Base-by-base conservation (phyloP, 1,140 invertebrate species). In the Zophobas atratus region DNA sequence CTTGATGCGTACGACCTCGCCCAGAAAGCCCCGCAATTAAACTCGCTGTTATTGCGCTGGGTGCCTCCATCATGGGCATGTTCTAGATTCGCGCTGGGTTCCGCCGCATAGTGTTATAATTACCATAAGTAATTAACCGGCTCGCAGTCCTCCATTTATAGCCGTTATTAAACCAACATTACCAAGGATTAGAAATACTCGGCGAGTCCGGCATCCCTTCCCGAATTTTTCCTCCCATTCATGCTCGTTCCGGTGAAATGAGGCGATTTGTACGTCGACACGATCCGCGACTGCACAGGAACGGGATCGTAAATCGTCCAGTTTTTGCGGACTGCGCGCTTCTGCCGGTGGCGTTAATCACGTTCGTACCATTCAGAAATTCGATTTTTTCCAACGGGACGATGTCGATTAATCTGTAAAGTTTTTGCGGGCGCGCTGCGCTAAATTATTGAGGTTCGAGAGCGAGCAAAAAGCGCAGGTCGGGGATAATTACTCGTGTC, bases 111-210 rank as follows among this genome's bases (percentile, higher is more conserved):
- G 38, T 48, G 38, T 72, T 72, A 55, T 55, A 56, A 73, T 73
- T 73, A 73, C 49, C 71, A 56, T 39, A 55, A 56, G 49, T 73
- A 73, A 73, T 73, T 73, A 73, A 56, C 35, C 5, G 34, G 41
- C 33, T 51, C 20, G n/a, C 20, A 51, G 20, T 51, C 20, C 6
- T 20, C 2, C 2, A 51, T 51, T 51, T 51, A 51, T 51, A 51
- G 20, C 49, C 49, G 20, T 51, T 51, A 51, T 51, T 51, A 51
- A 51, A 51, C 6, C 49, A 20, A 51, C 49, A n/a, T 51, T 51
- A 20, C 20, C 20, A 20, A 20, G 20, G 20, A 20, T 20, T 20
- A 20, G 20, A 20, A 20, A 20, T 20, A 20, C 20, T 20, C 20
- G 20, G 20, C 20, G 20, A 20, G 20, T 60, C 6, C n/a, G 3